A percentile compares a stretch with the other conserved stretches of the same genome.
Conservation (phyloP, 2,113 vertebrate species). For the Tichodroma muraria region DNA sequence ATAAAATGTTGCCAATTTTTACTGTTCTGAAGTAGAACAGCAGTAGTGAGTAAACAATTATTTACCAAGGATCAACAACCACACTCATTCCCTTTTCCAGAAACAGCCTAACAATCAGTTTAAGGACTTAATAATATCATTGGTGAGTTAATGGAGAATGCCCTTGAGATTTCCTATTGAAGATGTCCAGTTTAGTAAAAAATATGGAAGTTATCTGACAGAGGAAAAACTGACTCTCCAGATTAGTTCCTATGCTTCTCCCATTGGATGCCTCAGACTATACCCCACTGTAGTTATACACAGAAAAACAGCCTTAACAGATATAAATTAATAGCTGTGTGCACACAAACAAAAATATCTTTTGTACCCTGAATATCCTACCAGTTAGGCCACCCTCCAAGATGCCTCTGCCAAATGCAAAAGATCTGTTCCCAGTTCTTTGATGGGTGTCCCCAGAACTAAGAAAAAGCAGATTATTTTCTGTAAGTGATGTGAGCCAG, state of each 20-base stretch:
- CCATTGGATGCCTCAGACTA: neutral
- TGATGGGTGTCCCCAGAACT: neutral
- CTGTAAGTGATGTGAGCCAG: neutral
- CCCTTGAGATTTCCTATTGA: neutral
- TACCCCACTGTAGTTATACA: rapidly evolving
- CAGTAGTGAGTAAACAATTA: neutral
- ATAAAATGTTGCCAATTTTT: neutral
- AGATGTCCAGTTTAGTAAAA: neutral
- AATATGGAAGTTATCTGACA: neutral
- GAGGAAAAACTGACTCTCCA: neutral
- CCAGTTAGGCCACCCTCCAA: neutral
- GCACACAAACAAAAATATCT: neutral
- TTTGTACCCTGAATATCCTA: neutral
- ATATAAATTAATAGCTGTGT: neutral
- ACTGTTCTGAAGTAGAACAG: neutral
- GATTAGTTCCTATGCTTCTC: neutral
- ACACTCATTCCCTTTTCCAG: neutral
- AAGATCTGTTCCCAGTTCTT: neutral
- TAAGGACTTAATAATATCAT: neutral
- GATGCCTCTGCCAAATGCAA: neutral
- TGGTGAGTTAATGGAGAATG: neutral
- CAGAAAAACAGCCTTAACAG: neutral
- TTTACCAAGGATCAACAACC: neutral
- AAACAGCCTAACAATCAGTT: neutral
- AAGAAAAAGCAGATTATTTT: neutral